These are phyloP conservation scores for Pogonognathellus flavescens DNA, from an alignment of 1,140 invertebrate species.

Conservation along the genomic window DNA sequence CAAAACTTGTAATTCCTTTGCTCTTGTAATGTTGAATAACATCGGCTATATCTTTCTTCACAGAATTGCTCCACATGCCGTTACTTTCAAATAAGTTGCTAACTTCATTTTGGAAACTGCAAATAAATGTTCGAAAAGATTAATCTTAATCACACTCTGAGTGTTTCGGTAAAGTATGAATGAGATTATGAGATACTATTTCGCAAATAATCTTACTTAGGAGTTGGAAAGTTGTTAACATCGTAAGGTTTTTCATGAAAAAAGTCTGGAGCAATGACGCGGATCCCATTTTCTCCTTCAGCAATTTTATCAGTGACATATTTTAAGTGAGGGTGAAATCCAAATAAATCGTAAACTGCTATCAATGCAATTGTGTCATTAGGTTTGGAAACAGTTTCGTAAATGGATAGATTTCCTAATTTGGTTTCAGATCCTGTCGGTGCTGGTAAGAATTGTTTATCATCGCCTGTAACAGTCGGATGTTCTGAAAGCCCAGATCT, in stretches of 20 bases:
- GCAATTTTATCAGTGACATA: constrained; percentile 60
- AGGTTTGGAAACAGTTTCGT: constrained; percentile 51
- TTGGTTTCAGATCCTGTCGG: constrained; percentile 47
- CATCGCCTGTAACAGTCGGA: background rate
- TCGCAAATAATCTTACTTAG: constrained; percentile 28
- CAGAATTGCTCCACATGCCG: constrained; percentile 47
- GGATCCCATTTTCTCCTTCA: constrained; percentile 38
- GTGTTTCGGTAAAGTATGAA: too few species aligned
- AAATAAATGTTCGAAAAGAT: background rate
- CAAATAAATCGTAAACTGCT: constrained; percentile 64
- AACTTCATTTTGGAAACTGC: constrained; percentile 30
- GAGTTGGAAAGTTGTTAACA: constrained; percentile 49
- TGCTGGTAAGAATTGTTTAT: background rate
- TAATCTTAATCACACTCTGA: too few species aligned
- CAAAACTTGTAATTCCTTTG: constrained; percentile 50
- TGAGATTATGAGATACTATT: too few species aligned
- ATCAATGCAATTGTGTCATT: constrained; percentile 50
- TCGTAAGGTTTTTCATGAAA: constrained; percentile 53
- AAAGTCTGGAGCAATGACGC: constrained; percentile 63
- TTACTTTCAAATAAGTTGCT: constrained; percentile 17
- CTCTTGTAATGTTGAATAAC: constrained; percentile 60
- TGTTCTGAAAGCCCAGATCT: background rate
- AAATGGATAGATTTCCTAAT: constrained; percentile 59
- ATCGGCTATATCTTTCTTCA: constrained; percentile 56
- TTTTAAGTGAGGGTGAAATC: constrained; percentile 52